Percentiles rank a stretch among this genome's conserved stretches.
Conservation (phyloP, 2,888 invertebrate genomes). For the Cephus sareptanus region DNA sequence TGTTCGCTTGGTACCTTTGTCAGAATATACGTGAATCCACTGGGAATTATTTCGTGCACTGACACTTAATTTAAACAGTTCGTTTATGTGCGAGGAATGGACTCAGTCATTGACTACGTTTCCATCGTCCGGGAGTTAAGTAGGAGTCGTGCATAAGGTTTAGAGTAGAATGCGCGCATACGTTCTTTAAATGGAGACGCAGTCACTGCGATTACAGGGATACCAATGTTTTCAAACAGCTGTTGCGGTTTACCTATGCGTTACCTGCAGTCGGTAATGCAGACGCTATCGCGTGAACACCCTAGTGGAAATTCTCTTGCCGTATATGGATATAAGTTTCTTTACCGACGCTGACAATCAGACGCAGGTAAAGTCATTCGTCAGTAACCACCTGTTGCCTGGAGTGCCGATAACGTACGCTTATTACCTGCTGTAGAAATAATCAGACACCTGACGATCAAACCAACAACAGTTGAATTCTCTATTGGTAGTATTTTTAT, state of each 20-base stretch:
- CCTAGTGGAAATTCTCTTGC: conserved; percentile 1
- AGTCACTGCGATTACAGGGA: no score
- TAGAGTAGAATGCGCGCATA: no score
- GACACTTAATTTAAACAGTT: not conserved
- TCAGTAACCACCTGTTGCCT: not conserved
- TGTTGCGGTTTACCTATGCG: not conserved
- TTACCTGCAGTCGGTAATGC: not conserved
- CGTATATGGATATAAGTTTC: conserved; percentile 14
- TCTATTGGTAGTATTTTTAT: not conserved
- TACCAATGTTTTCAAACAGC: no score
- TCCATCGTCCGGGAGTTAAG: no score
- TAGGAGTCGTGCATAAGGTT: no score
- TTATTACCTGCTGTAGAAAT: not conserved
- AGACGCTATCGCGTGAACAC: not conserved
- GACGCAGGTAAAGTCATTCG: conserved; percentile 6
- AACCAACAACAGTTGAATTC: not conserved
- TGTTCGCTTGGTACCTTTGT: not conserved
- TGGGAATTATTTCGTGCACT: not conserved
- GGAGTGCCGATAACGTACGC: not conserved
- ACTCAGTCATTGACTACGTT: not conserved
- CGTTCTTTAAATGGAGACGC: no score
- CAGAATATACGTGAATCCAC: not conserved
- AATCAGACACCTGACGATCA: not conserved
- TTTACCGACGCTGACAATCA: conserved; percentile 15
- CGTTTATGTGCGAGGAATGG: not conserved